phyloP scores from a whole-genome alignment of 23 tunicate species.

The Trididemnum clinides region DNA sequence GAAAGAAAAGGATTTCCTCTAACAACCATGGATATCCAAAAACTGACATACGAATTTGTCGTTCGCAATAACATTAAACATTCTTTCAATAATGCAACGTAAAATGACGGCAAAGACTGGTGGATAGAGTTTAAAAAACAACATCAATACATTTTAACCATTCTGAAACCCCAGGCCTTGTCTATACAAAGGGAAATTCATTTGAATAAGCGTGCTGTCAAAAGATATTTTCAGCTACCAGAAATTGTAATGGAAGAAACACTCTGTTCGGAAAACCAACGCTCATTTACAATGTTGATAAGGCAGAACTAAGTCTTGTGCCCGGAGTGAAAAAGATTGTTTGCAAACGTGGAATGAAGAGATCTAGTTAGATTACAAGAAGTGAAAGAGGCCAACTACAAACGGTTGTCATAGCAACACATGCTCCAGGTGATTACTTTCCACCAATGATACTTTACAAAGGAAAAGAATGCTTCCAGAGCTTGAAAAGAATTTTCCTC shows the following conservation, averaged over 20 bases:
- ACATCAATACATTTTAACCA: slow-evolving; percentile 18
- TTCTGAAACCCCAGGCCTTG: slow-evolving; percentile 14
- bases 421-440: slow-evolving; percentile 32
- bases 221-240: slow-evolving; percentile 31
- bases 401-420: background rate
- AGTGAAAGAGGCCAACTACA: slow-evolving; percentile 31
- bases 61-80: slow-evolving; percentile 14
- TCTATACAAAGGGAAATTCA: slow-evolving; percentile 24
- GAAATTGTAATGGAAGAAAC: slow-evolving; percentile 18
- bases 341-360: slow-evolving; percentile 7
- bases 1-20: slow-evolving; percentile 26
- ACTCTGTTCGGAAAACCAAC: slow-evolving; percentile 11
- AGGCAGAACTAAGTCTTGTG: slow-evolving; percentile 23
- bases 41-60: slow-evolving; percentile 5
- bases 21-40: slow-evolving; percentile 14
- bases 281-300: slow-evolving; percentile 17
- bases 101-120: slow-evolving; percentile 15
- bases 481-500: slow-evolving; percentile 8
- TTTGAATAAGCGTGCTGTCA: slow-evolving; percentile 17
- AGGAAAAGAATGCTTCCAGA: slow-evolving; percentile 3
- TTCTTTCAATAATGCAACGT: slow-evolving; percentile 3
- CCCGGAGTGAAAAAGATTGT: slow-evolving; percentile 38
- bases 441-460: background rate
- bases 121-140: background rate
- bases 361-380: slow-evolving; percentile 1